Conservation (phyloP, 2,888 invertebrate species). For the Lithophane ornitopus region DNA sequence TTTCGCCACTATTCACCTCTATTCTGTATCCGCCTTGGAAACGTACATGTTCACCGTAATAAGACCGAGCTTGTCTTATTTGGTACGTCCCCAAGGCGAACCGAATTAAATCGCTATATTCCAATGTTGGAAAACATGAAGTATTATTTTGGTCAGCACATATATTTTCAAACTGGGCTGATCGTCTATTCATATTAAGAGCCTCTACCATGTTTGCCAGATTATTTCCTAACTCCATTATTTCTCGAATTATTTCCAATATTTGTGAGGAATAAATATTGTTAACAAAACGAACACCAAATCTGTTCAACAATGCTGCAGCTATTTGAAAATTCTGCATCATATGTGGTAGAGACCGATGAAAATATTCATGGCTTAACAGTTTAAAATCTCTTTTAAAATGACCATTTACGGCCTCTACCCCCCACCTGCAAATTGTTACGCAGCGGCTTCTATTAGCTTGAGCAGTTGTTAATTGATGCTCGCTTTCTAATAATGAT, state of each 20-base stretch:
- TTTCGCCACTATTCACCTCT: slow-evolving; percentile 1
- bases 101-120: background rate
- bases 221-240: slow-evolving; percentile 29
- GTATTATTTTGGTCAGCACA: slow-evolving; percentile 22
- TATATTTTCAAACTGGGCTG: slow-evolving; percentile 20
- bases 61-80: too few species aligned
- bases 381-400: too few species aligned
- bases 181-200: background rate
- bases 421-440: too few species aligned
- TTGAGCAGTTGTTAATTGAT: slow-evolving; percentile 13
- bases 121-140: slow-evolving; percentile 17
- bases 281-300: background rate
- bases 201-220: background rate
- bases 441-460: slow-evolving; percentile 1
- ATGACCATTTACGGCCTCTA: too few species aligned
- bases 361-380: too few species aligned
- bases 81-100: too few species aligned
- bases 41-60: too few species aligned
- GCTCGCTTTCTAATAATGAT: background rate
- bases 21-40: slow-evolving; percentile 19
- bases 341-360: too few species aligned
- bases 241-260: background rate
- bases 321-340: too few species aligned
- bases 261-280: background rate
- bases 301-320: too few species aligned